Conservation (phyloP, 2,888 invertebrate genomes). For the Brachycybe producta region DNA sequence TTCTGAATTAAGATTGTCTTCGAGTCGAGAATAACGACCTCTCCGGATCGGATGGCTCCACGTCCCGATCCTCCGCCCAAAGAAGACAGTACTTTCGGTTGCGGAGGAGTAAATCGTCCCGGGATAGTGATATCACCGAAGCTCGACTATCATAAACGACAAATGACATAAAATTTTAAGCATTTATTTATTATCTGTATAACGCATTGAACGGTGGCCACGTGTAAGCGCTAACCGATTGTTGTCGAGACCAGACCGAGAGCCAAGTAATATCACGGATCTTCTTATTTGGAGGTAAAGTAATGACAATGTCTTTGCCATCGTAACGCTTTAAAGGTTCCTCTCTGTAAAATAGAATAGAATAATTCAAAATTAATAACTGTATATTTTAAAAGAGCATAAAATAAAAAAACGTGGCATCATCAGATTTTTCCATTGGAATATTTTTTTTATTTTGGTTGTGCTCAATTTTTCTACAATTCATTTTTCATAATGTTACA, state of each 20-base stretch:
- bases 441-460: no score
- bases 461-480: no score
- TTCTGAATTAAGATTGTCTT: constrained; percentile 18
- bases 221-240: constrained; percentile 20
- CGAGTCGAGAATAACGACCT: constrained; percentile 17
- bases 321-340: constrained; percentile 22
- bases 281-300: constrained; percentile 23
- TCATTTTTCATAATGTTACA: neutral
- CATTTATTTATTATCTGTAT: neutral
- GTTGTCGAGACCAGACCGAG: constrained; percentile 25
- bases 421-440: no score
- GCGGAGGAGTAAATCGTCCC: constrained; percentile 22
- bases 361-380: neutral
- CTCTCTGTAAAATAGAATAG: constrained; percentile 15
- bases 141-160: constrained; percentile 21
- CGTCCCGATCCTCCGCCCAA: constrained; percentile 11
- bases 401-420: neutral
- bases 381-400: neutral
- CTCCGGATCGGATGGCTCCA: constrained; percentile 15
- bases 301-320: constrained; percentile 23
- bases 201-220: neutral
- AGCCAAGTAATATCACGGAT: constrained; percentile 25
- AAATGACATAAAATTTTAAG: constrained; percentile 1
- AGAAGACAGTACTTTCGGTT: constrained; percentile 10
- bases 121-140: constrained; percentile 25